Evolutionary conservation across 2,113 vertebrate species (phyloP), one percentile per base, ranked within the genome.

Genomic region (Anolis sagrei): DNA sequence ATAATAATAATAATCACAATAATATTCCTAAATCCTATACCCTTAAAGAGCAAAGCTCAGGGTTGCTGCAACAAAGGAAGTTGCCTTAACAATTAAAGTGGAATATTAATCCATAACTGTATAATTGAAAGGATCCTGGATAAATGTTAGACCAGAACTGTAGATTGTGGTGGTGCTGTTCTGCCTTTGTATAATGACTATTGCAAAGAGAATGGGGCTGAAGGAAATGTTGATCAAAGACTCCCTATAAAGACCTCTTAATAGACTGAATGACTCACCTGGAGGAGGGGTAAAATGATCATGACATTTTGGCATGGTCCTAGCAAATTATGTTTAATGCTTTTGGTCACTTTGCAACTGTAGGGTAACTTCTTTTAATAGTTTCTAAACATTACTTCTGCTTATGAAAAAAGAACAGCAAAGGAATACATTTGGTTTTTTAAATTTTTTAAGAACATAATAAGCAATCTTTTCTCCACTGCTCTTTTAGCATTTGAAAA

Each of bases 351-450:
- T 66, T 86, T n/a, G 49, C 9, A 66, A 29, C 66, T 48, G 9
- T 39, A 29, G 32, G 36, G 58, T 66, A 81, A 58, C 81, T 81
- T 81, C 70, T 73, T 75, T 75, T 66, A 80, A 86, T 75, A 64
- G 44, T 34, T 75, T 86, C 14, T 75, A 51, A 75, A 78, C 74
- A 64, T 36, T 8, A 48, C 79, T 69, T 81, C 79, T 48, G 80
- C 84, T 19, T 13, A 11, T 1, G 34, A 48, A 32, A 58, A 81
- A 79, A 66, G 36, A 36, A 34, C 62, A 80, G 0, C 13, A 81
- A 84, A 85, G 5, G n/a, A 84, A 1, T 32, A 79, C 39, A 9
- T 72, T 88, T 75, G 39, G 74, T 82, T 83, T 49, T 90, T 90
- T n/a, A n/a, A n/a, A n/a, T 88, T 64, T 83, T 83, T 72, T 90